Conservation (phyloP, 1,140 invertebrate species). For the Drosophila nigrodunni region DNA sequence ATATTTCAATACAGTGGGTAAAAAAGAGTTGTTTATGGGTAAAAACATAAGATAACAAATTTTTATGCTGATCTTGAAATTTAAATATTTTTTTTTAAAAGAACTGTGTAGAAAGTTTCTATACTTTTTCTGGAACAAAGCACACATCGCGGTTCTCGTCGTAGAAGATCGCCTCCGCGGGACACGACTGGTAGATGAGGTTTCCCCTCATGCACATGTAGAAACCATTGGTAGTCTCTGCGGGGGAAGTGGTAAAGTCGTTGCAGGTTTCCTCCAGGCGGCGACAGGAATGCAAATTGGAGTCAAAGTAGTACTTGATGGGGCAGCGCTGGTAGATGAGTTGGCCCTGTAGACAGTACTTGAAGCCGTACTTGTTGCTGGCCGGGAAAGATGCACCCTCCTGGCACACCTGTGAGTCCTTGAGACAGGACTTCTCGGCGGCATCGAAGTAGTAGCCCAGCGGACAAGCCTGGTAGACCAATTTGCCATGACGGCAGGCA, state of each 20-base stretch:
- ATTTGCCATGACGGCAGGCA: neutral
- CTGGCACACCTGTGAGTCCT: neutral
- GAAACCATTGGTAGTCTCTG: slow-evolving; percentile 8
- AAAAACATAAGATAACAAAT: no score
- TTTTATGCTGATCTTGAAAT: no score
- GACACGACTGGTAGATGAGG: slow-evolving; percentile 3
- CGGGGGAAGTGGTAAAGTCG: slow-evolving; percentile 14
- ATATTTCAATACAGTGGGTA: neutral
- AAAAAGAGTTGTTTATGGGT: no score
- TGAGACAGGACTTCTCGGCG: neutral
- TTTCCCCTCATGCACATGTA: neutral
- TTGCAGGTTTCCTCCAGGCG: neutral
- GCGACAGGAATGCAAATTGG: neutral
- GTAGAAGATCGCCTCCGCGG: neutral
- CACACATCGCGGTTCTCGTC: slow-evolving; percentile 7
- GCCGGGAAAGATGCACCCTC: slow-evolving; percentile 21
- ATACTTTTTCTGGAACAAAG: neutral
- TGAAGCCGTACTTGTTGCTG: slow-evolving; percentile 19
- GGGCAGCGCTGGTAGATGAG: slow-evolving; percentile 19
- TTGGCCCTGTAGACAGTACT: slow-evolving; percentile 10
- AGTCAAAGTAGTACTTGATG: slow-evolving; percentile 13
- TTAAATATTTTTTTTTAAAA: no score
- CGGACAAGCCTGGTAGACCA: slow-evolving; percentile 4
- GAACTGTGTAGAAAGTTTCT: no score
- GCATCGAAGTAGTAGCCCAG: slow-evolving; percentile 9